These are phyloP conservation scores for Laspeyria flexula DNA, from an alignment of 2,888 invertebrate species.

Conservation along the genomic window DNA sequence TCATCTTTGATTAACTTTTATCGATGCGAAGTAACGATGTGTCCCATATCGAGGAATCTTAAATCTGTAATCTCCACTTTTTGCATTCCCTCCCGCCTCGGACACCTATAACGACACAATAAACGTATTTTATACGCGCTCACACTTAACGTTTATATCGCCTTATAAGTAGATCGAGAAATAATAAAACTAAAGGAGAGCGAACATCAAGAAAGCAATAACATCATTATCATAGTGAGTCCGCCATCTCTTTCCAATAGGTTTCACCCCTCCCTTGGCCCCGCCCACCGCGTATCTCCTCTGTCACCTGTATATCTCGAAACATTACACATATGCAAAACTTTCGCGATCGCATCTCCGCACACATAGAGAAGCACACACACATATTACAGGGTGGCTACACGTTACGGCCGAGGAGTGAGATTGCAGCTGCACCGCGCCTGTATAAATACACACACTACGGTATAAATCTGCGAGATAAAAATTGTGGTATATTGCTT, in stretches of 20 bases:
- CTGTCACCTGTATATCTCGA: conserved; percentile 86
- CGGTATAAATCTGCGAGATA: conserved; percentile 83
- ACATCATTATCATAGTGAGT: conserved; percentile 86
- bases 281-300: conserved; percentile 82
- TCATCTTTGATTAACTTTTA: conserved; percentile 71
- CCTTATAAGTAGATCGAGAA: conserved; percentile 85
- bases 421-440: conserved; percentile 48
- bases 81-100: conserved; percentile 72
- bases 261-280: conserved; percentile 80
- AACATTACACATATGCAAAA: conserved; percentile 87
- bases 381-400: conserved; percentile 41
- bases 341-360: conserved; percentile 78
- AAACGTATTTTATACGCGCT: conserved; percentile 83
- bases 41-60: conserved; percentile 66
- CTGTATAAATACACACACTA: conserved; percentile 47
- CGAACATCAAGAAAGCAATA: conserved; percentile 85
- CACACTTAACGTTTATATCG: conserved; percentile 84
- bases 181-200: conserved; percentile 84
- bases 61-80: conserved; percentile 80
- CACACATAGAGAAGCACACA: conserved; percentile 54
- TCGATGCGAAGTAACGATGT: conserved; percentile 62
- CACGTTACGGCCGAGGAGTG: conserved; percentile 31
- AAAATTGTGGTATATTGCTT: conserved; percentile 81
- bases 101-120: conserved; percentile 77
- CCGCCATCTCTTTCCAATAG: conserved; percentile 85